Evolutionary conservation across 1,140 invertebrate species (phyloP).

Genomic region (Zaprionus davidi): DNA sequence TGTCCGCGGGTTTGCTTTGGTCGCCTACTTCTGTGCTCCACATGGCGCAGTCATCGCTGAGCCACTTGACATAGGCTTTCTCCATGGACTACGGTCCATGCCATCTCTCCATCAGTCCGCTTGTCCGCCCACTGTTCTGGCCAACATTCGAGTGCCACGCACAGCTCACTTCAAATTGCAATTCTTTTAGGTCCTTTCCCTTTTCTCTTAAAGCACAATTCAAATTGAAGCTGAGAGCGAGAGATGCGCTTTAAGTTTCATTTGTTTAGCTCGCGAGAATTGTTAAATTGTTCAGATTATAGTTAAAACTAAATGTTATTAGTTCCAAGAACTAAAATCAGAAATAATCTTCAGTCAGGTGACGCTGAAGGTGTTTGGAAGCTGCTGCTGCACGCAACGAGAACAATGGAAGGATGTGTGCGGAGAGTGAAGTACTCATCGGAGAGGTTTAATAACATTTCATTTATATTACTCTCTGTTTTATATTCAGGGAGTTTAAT

Average conservation of each 20-base stretch:
- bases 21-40: neutral
- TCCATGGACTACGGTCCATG: neutral
- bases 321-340: constrained; percentile 1
- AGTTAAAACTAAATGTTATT: constrained; percentile 7
- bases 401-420: neutral
- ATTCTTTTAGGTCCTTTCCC: constrained; percentile 14
- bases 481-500: neutral
- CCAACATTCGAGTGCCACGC: constrained; percentile 50
- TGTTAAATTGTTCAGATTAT: neutral
- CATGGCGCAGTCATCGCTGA: constrained; percentile 1
- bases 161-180: constrained; percentile 54
- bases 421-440: neutral
- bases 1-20: constrained; percentile 53
- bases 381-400: neutral
- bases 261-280: neutral
- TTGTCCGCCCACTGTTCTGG: constrained; percentile 6
- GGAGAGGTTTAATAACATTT: neutral
- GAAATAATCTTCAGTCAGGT: constrained; percentile 2
- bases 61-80: constrained; percentile 44
- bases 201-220: constrained; percentile 22
- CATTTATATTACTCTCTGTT: too few relatives aligned
- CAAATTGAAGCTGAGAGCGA: neutral
- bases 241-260: constrained; percentile 1
- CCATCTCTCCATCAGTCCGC: neutral
- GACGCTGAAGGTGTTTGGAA: neutral